Evolutionary conservation across 35 echinoderm and acorn worm species (phyloP).

Genomic region (Eucidaris tribuloides): DNA sequence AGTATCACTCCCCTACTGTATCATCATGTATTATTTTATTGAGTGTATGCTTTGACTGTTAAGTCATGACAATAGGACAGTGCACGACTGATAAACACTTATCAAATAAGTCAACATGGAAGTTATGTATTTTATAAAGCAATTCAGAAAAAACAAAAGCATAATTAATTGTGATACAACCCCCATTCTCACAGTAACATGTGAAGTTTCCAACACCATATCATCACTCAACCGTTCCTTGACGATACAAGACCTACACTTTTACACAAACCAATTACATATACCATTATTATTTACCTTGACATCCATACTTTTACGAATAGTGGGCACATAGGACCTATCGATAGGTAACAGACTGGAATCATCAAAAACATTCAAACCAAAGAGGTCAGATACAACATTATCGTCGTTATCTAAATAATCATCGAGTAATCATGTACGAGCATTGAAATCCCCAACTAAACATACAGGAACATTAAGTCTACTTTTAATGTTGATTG

Average conservation of each 20-base stretch:
- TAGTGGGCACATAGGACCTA: not conserved
- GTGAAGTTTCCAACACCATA: not conserved
- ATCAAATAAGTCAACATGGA: conserved; percentile 12
- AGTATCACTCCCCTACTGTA: too few relatives aligned
- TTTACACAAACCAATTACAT: conserved; percentile 3
- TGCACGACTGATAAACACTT: too few relatives aligned
- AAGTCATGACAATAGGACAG: too few relatives aligned
- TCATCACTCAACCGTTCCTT: not conserved
- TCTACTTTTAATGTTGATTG: conserved; percentile 1
- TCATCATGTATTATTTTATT: too few relatives aligned
- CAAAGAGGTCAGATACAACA: not conserved
- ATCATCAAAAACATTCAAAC: not conserved
- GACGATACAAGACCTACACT: not conserved
- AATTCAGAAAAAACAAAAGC: not conserved
- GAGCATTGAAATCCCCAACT: conserved; percentile 10
- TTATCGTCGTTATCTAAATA: not conserved
- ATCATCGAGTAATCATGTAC: not conserved
- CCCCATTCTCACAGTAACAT: conserved; percentile 4
- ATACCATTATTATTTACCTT: not conserved
- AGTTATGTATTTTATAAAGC: conserved; percentile 10
- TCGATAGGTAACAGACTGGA: not conserved
- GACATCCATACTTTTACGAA: too few relatives aligned
- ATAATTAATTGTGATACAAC: conserved; percentile 15
- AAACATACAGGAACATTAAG: not conserved
- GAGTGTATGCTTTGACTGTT: too few relatives aligned